Percentiles rank a stretch among this genome's conserved stretches.
These are phyloP conservation scores for Hiodon alosoides DNA, from an alignment of 2,113 vertebrate species.

Conservation along the genomic window DNA sequence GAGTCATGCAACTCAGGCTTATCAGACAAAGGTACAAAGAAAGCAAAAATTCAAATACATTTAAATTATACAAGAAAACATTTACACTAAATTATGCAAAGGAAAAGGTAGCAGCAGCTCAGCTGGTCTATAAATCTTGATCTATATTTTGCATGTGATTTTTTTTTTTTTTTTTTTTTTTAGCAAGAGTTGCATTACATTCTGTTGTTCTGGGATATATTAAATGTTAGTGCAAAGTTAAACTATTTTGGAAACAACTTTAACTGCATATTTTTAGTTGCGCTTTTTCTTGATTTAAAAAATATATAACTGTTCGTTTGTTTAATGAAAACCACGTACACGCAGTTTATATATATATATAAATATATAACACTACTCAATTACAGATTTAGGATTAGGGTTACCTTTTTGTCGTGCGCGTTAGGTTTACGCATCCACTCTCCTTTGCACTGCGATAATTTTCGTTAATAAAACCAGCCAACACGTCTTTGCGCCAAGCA, in stretches of 20 bases:
- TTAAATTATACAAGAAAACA: constrained; percentile 54
- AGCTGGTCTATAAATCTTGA: constrained; percentile 59
- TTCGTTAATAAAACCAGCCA: constrained; percentile 89
- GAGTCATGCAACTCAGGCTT: constrained; percentile 70
- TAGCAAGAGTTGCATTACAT: constrained; percentile 70
- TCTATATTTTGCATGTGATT: constrained; percentile 55
- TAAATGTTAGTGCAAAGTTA: constrained; percentile 60
- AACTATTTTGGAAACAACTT: constrained; percentile 62
- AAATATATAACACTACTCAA: constrained; percentile 78
- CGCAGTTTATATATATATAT: constrained; percentile 72
- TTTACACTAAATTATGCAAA: constrained; percentile 58
- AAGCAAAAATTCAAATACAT: constrained; percentile 29
- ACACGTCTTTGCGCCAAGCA: constrained; percentile 76
- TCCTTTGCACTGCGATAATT: constrained; percentile 87
- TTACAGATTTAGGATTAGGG: constrained; percentile 90
- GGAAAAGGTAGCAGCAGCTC: constrained; percentile 63
- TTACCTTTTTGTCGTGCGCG: constrained; percentile 96
- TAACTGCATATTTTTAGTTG: constrained; percentile 57
- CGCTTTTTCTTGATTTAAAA: constrained; percentile 55
- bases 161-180: constrained; percentile 43
- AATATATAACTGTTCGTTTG: constrained; percentile 40
- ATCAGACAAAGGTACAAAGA: constrained; percentile 47
- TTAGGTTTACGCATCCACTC: constrained; percentile 96
- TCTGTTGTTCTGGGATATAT: constrained; percentile 54
- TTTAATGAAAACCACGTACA: constrained; percentile 66